These are phyloP conservation scores for Lepidurus packardi DNA, from an alignment of 1,140 invertebrate species.

Conservation along the genomic window DNA sequence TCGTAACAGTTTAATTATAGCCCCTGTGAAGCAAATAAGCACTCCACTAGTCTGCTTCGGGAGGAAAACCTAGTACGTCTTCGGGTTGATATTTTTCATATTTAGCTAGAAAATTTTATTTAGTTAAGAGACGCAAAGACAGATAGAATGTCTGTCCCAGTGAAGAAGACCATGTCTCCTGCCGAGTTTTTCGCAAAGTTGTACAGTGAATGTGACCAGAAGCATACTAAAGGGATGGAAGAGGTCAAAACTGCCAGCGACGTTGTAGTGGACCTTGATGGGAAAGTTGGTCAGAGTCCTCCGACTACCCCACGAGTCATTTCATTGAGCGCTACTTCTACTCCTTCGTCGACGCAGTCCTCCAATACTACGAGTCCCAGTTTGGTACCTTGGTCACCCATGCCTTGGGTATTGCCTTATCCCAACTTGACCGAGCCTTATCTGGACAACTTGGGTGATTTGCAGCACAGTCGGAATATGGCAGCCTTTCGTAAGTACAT, in stretches of 20 bases:
- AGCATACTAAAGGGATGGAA: background rate
- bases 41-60: too few species aligned
- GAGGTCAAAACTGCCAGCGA: background rate
- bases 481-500: background rate
- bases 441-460: background rate
- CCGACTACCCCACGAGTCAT: background rate
- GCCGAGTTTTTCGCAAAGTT: slow-evolving; percentile 35
- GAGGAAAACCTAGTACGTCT: too few species aligned
- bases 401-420: background rate
- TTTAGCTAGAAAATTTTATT: background rate
- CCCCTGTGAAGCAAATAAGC: background rate
- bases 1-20: background rate
- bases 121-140: too few species aligned
- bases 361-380: background rate
- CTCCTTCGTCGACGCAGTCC: background rate
- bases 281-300: background rate
- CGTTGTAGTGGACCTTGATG: background rate
- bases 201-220: slow-evolving; percentile 31
- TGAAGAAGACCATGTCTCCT: slow-evolving; percentile 34
- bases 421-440: background rate
- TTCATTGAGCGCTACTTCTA: background rate
- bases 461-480: background rate
- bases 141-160: background rate
- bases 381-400: background rate
- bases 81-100: too few species aligned